Evolutionary conservation across 2,888 invertebrate genomes (phyloP).

Genomic region (Latheticus oryzae): DNA sequence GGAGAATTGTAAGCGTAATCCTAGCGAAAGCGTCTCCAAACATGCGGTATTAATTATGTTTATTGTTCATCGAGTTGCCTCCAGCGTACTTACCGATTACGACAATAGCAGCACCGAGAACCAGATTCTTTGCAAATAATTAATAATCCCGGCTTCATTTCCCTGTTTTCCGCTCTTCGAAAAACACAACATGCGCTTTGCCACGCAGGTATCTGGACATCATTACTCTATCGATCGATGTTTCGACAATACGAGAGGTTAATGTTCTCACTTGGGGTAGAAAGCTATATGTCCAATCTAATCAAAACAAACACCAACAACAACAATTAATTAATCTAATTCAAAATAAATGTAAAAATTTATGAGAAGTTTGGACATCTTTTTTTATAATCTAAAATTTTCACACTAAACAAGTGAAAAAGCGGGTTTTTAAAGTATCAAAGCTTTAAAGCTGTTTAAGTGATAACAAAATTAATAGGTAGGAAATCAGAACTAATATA

Average conservation of each 20-base stretch:
- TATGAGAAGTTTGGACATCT: too few relatives aligned
- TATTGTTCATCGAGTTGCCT: slow-evolving; percentile 26
- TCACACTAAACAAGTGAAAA: too few relatives aligned
- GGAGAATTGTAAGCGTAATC: slow-evolving; percentile 49
- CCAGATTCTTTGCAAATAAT: slow-evolving; percentile 17
- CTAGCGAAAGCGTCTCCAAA: slow-evolving; percentile 40
- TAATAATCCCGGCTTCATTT: slow-evolving; percentile 11
- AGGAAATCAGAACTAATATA: too few relatives aligned
- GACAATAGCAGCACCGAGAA: slow-evolving; percentile 20
- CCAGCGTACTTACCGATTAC: slow-evolving; percentile 7
- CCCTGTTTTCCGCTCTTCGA: slow-evolving; percentile 9
- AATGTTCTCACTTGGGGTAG: too few relatives aligned
- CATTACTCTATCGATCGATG: slow-evolving; percentile 20
- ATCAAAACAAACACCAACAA: too few relatives aligned
- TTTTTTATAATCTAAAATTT: too few relatives aligned
- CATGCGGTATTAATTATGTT: slow-evolving; percentile 41
- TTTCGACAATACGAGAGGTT: slow-evolving; percentile 17
- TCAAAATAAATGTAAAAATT: too few relatives aligned
- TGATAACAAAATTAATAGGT: too few relatives aligned
- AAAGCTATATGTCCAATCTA: too few relatives aligned
- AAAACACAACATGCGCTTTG: slow-evolving; percentile 5
- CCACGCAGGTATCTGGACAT: slow-evolving; percentile 5
- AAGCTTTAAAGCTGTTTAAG: too few relatives aligned
- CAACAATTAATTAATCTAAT: too few relatives aligned
- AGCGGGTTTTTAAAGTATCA: too few relatives aligned